Conservation (phyloP, 2,113 vertebrate species). For the Leptodactylus fuscus region DNA sequence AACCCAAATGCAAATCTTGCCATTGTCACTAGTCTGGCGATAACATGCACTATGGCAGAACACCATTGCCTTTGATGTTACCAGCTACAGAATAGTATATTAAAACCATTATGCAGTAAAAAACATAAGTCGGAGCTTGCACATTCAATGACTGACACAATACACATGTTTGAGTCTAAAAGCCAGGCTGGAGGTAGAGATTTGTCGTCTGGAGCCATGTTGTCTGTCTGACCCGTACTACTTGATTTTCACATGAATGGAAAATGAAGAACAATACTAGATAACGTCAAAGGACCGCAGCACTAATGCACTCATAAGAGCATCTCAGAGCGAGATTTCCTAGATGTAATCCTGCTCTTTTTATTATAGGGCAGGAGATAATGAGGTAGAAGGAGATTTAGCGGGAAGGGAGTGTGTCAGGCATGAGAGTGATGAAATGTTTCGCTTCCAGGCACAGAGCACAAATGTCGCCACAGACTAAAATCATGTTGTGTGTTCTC, state of each 20-base stretch:
- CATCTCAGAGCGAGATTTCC: slow-evolving; percentile 28
- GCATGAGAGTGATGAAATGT: slow-evolving; percentile 19
- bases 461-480: not conserved
- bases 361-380: slow-evolving; percentile 40
- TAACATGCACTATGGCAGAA: slow-evolving; percentile 57
- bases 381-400: slow-evolving; percentile 12
- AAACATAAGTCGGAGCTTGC: slow-evolving; percentile 67
- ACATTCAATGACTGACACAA: slow-evolving; percentile 66
- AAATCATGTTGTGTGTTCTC: slow-evolving; percentile 1
- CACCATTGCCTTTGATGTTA: slow-evolving; percentile 69
- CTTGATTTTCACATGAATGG: slow-evolving; percentile 40
- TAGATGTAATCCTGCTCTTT: slow-evolving; percentile 46
- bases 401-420: slow-evolving; percentile 9
- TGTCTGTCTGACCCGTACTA: slow-evolving; percentile 62
- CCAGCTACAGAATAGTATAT: slow-evolving; percentile 67
- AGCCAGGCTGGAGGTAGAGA: slow-evolving; percentile 66
- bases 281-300: slow-evolving; percentile 31
- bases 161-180: slow-evolving; percentile 64
- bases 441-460: slow-evolving; percentile 6
- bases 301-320: slow-evolving; percentile 37
- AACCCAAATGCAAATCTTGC: too few relatives aligned
- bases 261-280: slow-evolving; percentile 46
- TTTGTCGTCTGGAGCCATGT: slow-evolving; percentile 63
- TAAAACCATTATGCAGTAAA: slow-evolving; percentile 70
- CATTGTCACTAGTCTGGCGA: not conserved